phyloP scores from a whole-genome alignment of 1,140 invertebrate species.

The Trichogramma pretiosum region DNA sequence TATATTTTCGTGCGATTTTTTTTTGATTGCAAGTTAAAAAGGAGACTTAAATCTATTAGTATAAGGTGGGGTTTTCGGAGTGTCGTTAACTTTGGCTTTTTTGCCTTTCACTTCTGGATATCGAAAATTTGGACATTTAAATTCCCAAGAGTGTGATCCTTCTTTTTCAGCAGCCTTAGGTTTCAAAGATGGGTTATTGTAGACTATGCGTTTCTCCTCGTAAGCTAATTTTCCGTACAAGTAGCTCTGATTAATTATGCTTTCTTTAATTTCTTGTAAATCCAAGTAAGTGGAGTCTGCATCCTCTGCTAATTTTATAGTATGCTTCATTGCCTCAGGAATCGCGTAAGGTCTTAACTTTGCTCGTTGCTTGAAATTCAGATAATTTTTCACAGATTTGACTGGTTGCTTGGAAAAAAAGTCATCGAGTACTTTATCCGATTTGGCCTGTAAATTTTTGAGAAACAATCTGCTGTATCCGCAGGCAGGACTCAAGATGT shows the following conservation, averaged over 20 bases:
- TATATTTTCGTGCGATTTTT: not conserved
- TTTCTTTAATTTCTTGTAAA: conserved; percentile 8
- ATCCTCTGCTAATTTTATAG: not conserved
- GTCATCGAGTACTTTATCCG: conserved; percentile 19
- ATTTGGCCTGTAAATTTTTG: conserved; percentile 20
- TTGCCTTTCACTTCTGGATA: not conserved
- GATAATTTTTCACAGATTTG: conserved; percentile 11
- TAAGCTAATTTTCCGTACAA: conserved; percentile 1
- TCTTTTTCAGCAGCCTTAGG: not conserved
- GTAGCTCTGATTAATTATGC: not conserved
- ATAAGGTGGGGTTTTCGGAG: not conserved
- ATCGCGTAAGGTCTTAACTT: conserved; percentile 16
- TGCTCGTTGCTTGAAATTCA: conserved; percentile 14
- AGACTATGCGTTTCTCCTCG: not conserved
- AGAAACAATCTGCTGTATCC: conserved; percentile 21
- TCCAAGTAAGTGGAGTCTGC: conserved; percentile 4
- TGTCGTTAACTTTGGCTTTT: not conserved
- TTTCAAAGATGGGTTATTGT: no score
- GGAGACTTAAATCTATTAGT: no score
- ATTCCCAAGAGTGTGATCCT: not conserved
- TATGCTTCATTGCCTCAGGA: conserved; percentile 3
- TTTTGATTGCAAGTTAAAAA: no score
- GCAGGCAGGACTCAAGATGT: not conserved
- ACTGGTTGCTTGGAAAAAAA: conserved; percentile 15
- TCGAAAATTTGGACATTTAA: conserved; percentile 9